Evolutionary conservation across 2,797 vertebrate genomes (phyloP), one percentile per base, ranked within the genome.

Genomic region (Hafferia zeledoni): DNA sequence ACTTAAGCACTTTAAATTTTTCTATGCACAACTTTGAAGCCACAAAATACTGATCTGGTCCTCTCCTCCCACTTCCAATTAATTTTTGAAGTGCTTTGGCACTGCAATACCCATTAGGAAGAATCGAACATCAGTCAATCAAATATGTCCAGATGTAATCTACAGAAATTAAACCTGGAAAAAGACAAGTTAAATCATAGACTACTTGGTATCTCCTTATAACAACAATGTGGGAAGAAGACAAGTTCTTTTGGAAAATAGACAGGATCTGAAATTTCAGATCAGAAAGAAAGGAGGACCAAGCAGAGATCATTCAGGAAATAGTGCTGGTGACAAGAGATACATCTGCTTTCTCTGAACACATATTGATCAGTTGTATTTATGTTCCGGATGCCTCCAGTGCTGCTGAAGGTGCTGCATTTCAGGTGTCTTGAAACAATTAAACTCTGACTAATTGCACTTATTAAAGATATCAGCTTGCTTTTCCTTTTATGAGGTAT

Each of bases 401-500:
- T 89, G 16, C 27, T 80, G 83, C 68, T 95, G 60, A 84, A 84
- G n/a, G 64, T 80, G 53, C 47, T 60, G 83, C 43, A 0, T 93
- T 92, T 87, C 90, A 85, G 90, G 68, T 85, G 90, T 93, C 43
- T 83, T 83, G n/a, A 68, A 94, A 78, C 71, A 92, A 65, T 30
- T 65, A 89, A 94, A 80, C 53, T 47, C 75, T 92, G 60, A 89
- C 75, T 95, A 93, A 94, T 92, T 91, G 71, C 35, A 22, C 64
- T 89, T 95, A 87, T 93, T 91, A 94, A 83, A 92, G 43, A 71
- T 70, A 89, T 47, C 84, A 89, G 37, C 50, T 93, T 65, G 76
- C 19, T 86, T 92, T 78, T 86, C 39, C 55, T 86, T 75, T 76
- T 31, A 65, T 14, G 20, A 0, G 0, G 35, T 37, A 72, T 18